phyloP scores from a whole-genome alignment of 2,888 invertebrate genomes.

The Lithophane semibrunnea region DNA sequence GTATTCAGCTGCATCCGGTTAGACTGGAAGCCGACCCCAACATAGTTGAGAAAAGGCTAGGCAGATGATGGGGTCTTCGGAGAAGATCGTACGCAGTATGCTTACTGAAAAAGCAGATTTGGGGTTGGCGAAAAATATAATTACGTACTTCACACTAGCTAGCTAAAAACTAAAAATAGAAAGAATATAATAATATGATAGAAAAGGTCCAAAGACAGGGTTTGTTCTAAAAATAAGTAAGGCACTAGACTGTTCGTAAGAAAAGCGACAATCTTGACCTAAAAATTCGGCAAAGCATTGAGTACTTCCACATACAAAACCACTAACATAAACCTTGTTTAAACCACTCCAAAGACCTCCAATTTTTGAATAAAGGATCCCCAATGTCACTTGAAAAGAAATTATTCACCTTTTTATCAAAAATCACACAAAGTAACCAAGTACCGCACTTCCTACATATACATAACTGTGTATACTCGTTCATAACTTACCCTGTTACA shows the following conservation, averaged over 20 bases:
- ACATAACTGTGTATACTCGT: slow-evolving; percentile 44
- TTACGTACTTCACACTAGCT: background rate
- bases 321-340: background rate
- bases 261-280: slow-evolving; percentile 27
- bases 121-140: background rate
- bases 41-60: too few species aligned
- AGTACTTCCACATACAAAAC: background rate
- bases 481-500: slow-evolving; percentile 52
- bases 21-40: too few species aligned
- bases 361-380: slow-evolving; percentile 15
- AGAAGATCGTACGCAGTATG: slow-evolving; percentile 11
- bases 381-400: background rate
- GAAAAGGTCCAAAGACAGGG: background rate
- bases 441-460: slow-evolving; percentile 46
- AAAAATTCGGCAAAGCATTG: slow-evolving; percentile 29
- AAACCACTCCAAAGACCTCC: slow-evolving; percentile 7
- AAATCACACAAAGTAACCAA: slow-evolving; percentile 35
- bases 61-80: background rate
- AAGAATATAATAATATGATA: background rate
- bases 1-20: too few species aligned
- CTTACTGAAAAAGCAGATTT: slow-evolving; percentile 10
- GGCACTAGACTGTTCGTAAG: background rate
- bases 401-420: slow-evolving; percentile 27
- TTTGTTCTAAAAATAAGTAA: slow-evolving; percentile 18
- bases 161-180: slow-evolving; percentile 5